These are phyloP conservation scores for Lonchura striata DNA, from an alignment of 2,113 vertebrate genomes.

Conservation along the genomic window DNA sequence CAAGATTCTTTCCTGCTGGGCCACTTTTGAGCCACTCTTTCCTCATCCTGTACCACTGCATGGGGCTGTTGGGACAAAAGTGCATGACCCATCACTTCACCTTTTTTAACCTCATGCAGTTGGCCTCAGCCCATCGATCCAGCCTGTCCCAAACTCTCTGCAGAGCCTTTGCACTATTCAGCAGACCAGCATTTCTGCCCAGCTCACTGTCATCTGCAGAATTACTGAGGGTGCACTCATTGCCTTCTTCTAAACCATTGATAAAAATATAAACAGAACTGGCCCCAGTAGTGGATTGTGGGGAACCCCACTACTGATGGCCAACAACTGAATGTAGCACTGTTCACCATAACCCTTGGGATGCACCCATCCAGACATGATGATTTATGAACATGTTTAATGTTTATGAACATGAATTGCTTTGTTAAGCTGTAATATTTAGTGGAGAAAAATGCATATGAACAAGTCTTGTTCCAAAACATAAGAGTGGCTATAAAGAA, in stretches of 20 bases:
- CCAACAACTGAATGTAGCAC: neutral
- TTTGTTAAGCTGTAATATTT: neutral
- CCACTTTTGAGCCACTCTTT: accelerated
- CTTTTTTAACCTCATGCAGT: neutral
- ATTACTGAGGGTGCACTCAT: neutral
- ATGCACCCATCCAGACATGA: neutral
- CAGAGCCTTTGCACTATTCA: neutral
- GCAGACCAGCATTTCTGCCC: neutral
- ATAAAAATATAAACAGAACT: neutral
- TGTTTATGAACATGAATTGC: neutral
- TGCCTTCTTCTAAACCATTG: accelerated
- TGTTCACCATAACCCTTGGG: neutral
- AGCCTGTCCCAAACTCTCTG: neutral
- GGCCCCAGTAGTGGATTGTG: neutral
- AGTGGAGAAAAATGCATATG: neutral
- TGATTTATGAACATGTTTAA: neutral
- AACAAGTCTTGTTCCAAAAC: neutral
- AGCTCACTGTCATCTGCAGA: neutral
- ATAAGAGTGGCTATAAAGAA: neutral
- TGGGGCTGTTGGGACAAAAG: neutral
- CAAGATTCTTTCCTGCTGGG: neutral
- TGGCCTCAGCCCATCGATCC: neutral
- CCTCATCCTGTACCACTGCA: neutral
- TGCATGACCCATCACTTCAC: neutral
- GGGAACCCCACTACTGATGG: too few species aligned